Conservation (phyloP, 2,797 vertebrate genomes). For the Corythornis leucogaster region DNA sequence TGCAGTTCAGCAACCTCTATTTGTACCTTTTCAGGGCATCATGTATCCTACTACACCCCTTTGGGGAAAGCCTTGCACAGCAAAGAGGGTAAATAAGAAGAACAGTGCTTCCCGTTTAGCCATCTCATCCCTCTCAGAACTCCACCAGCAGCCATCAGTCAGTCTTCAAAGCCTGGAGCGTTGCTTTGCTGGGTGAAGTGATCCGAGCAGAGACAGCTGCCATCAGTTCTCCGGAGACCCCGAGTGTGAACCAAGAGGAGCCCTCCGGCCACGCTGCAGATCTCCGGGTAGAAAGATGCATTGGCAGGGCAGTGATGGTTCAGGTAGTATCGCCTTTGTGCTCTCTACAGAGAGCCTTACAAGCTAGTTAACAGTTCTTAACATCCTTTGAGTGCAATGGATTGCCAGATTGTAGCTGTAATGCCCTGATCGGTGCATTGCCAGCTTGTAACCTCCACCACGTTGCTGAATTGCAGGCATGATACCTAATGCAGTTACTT, state of each 20-base stretch:
- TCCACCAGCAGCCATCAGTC: neutral
- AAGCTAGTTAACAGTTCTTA: neutral
- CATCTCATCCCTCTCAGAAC: neutral
- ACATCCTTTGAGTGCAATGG: neutral
- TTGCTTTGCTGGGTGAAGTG: neutral
- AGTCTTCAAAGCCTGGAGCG: neutral
- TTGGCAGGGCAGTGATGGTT: neutral
- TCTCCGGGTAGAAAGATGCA: neutral
- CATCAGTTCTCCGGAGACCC: neutral
- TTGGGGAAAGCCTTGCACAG: neutral
- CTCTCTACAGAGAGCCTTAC: neutral
- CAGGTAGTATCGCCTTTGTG: neutral
- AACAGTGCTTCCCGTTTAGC: accelerated
- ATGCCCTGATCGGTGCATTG: accelerated
- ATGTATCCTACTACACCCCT: neutral
- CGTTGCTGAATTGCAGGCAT: too few species aligned
- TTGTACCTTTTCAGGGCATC: neutral
- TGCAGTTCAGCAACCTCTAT: neutral
- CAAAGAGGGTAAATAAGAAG: neutral
- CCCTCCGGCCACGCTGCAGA: neutral
- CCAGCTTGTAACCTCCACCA: too few species aligned
- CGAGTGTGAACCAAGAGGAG: neutral
- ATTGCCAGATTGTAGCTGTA: accelerated
- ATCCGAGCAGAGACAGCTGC: neutral
- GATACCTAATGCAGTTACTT: neutral